Percentiles rank a stretch among this genome's conserved stretches.
These are phyloP conservation scores for Platyura marginata DNA, from an alignment of 1,140 invertebrate genomes.

Conservation along the genomic window DNA sequence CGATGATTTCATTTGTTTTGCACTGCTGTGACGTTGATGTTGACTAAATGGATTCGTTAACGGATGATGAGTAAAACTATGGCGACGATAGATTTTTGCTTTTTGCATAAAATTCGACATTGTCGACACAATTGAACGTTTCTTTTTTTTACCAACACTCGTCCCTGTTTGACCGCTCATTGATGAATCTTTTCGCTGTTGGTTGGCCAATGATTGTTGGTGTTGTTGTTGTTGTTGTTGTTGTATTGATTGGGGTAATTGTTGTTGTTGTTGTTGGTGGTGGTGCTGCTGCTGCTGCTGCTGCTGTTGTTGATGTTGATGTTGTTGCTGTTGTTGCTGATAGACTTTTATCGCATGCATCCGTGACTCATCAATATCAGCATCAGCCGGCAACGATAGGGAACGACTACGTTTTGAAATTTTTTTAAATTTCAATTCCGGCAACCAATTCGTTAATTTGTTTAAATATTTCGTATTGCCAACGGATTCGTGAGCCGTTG, in stretches of 20 bases:
- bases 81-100: constrained; percentile 19
- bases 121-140: constrained; percentile 12
- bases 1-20: neutral
- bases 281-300: constrained; percentile 8
- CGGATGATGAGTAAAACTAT: constrained; percentile 10
- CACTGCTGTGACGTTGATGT: neutral
- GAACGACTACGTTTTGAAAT: constrained; percentile 52
- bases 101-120: constrained; percentile 19
- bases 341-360: too few relatives aligned
- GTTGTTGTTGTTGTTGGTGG: constrained; percentile 11
- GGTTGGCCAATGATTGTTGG: constrained; percentile 10
- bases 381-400: constrained; percentile 54
- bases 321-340: constrained; percentile 10
- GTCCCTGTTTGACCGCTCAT: too few relatives aligned
- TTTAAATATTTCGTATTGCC: constrained; percentile 14
- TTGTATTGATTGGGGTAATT: constrained; percentile 12
- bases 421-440: constrained; percentile 48
- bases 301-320: constrained; percentile 15
- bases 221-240: constrained; percentile 8
- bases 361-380: constrained; percentile 41
- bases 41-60: neutral
- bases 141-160: constrained; percentile 10
- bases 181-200: neutral
- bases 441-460: constrained; percentile 42
- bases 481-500: too few relatives aligned